A percentile compares a stretch with the other conserved stretches of the same genome.
These are phyloP conservation scores for Lethenteron camtschaticum DNA, from an alignment of 2,113 vertebrate species.

Conservation along the genomic window DNA sequence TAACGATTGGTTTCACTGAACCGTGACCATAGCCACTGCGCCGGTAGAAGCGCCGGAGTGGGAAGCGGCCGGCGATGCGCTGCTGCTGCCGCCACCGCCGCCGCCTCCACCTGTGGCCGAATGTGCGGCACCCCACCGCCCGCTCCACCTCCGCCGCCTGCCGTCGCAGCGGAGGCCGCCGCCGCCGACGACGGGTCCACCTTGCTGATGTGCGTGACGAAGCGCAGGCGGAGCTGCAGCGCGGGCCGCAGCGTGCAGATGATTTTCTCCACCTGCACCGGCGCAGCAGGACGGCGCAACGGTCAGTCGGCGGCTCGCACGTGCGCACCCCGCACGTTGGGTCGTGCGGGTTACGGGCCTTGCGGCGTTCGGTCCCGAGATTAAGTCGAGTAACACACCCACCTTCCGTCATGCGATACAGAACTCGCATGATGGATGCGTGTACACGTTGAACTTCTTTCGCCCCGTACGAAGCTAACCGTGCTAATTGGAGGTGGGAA, in stretches of 20 bases:
- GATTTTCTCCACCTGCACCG: slow-evolving; percentile 68
- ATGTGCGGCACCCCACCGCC: slow-evolving; percentile 32
- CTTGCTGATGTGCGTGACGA: slow-evolving; percentile 85
- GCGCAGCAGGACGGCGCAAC: no score
- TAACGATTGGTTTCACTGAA: no score
- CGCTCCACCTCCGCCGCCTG: slow-evolving; percentile 7
- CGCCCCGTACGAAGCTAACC: no score
- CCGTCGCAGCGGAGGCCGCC: slow-evolving; percentile 17
- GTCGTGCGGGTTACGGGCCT: no score
- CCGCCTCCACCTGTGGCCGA: slow-evolving; percentile 29
- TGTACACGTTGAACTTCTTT: no score
- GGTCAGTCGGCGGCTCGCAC: no score
- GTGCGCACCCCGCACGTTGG: no score
- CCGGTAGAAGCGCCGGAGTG: background rate
- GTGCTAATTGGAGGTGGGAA: no score
- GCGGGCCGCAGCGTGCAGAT: slow-evolving; percentile 75
- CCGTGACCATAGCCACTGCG: background rate
- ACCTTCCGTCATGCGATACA: no score
- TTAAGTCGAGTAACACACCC: no score
- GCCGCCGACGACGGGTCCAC: slow-evolving; percentile 30
- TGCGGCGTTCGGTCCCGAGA: no score
- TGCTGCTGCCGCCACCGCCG: slow-evolving; percentile 7
- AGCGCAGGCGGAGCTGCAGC: slow-evolving; percentile 74
- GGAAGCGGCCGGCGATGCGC: background rate
- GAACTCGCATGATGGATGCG: no score